A percentile compares a stretch with the other conserved stretches of the same genome.
Evolutionary conservation across 2,113 vertebrate species (phyloP).

Genomic region (Pao palembangensis): DNA sequence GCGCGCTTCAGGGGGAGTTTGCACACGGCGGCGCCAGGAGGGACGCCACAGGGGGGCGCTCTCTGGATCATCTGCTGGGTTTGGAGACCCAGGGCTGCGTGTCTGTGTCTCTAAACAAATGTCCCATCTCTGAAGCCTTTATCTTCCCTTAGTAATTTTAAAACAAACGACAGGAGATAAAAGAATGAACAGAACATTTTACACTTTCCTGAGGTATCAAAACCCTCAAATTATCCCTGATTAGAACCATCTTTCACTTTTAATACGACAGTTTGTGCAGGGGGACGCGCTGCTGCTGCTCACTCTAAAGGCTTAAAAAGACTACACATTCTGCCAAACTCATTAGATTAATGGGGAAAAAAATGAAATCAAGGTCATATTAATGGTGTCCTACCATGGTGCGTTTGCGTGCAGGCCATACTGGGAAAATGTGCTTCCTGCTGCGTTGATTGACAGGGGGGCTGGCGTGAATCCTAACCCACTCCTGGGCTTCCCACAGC

Average conservation of each 20-base stretch:
- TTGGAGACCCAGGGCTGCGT: neutral
- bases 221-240: too few relatives aligned
- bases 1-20: neutral
- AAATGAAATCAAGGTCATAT: neutral
- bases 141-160: constrained; percentile 49
- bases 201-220: neutral
- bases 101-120: constrained; percentile 20
- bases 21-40: constrained; percentile 25
- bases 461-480: neutral
- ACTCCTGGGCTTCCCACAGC: neutral
- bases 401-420: constrained; percentile 22
- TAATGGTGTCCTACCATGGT: constrained; percentile 20
- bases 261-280: neutral
- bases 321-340: neutral
- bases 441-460: neutral
- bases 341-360: too few relatives aligned
- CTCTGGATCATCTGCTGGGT: constrained; percentile 1
- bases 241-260: too few relatives aligned
- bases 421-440: constrained; percentile 5
- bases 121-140: constrained; percentile 3
- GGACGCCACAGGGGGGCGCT: neutral
- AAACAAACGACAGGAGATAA: constrained; percentile 22
- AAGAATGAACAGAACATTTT: neutral
- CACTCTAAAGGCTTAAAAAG: too few relatives aligned
- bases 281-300: too few relatives aligned